Conservation (phyloP, 2,113 vertebrate genomes). For the Myocastor coypus region DNA sequence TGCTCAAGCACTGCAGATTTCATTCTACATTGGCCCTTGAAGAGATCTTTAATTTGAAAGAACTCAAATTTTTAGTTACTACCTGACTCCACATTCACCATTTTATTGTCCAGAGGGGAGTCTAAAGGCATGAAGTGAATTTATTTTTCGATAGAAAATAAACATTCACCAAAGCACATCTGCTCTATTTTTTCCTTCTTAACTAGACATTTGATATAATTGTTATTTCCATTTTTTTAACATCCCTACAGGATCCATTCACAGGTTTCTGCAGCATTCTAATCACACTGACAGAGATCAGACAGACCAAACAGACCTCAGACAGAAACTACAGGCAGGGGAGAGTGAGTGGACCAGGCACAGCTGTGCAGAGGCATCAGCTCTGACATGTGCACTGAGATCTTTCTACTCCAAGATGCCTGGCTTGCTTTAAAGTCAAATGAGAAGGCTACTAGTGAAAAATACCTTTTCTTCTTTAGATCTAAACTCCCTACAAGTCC, state of each 20-base stretch:
- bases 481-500: neutral
- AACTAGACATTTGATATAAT: conserved; percentile 54
- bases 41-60: conserved; percentile 45
- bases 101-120: conserved; percentile 51
- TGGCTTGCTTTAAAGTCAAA: neutral
- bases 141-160: conserved; percentile 73
- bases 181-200: conserved; percentile 55
- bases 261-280: conserved; percentile 55
- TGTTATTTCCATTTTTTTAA: conserved; percentile 37
- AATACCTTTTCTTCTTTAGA: neutral
- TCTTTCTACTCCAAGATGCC: conserved; percentile 18
- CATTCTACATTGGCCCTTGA: conserved; percentile 12
- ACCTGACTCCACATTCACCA: conserved; percentile 26
- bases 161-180: conserved; percentile 31
- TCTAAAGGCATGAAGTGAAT: conserved; percentile 33
- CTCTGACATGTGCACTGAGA: neutral
- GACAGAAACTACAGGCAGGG: neutral
- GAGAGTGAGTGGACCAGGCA: too few relatives aligned
- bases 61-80: conserved; percentile 44
- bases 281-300: conserved; percentile 9
- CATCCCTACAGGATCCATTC: conserved; percentile 61
- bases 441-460: neutral
- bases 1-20: conserved; percentile 11
- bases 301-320: neutral
- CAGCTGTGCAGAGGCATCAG: neutral